Conservation (phyloP, 2,888 invertebrate species). For the Eurytoma californica region DNA sequence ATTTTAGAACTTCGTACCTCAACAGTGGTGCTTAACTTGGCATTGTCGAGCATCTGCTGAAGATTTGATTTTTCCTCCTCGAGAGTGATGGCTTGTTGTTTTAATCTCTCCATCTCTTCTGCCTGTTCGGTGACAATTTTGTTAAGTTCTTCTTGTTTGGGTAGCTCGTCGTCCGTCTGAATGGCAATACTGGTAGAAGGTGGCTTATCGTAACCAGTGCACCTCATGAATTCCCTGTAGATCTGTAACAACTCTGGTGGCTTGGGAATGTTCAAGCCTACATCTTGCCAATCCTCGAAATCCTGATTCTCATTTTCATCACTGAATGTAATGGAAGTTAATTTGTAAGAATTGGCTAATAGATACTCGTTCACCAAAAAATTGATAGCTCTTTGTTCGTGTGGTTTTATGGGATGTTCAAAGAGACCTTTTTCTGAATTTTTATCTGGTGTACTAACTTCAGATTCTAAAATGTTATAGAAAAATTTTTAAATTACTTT, state of each 20-base stretch:
- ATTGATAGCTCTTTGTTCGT: conserved; percentile 89
- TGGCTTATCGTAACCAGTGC: conserved; percentile 75
- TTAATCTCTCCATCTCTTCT: conserved; percentile 77
- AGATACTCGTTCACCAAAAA: conserved; percentile 92
- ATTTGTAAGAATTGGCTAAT: conserved; percentile 85
- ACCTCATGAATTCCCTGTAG: conserved; percentile 78
- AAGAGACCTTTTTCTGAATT: conserved; percentile 71
- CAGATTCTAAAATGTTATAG: conserved; percentile 62
- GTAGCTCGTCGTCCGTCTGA: conserved; percentile 65
- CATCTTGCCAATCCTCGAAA: conserved; percentile 95
- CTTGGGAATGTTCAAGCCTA: conserved; percentile 89
- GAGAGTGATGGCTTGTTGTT: conserved; percentile 77
- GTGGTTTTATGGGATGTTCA: conserved; percentile 82
- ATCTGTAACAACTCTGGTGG: conserved; percentile 85
- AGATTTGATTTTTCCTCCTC: conserved; percentile 79
- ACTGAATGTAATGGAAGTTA: conserved; percentile 92
- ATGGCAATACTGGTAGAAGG: conserved; percentile 75
- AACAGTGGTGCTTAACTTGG: conserved; percentile 57
- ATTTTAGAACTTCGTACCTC: conserved; percentile 56
- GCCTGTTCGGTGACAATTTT: conserved; percentile 60
- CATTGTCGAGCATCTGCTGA: conserved; percentile 73
- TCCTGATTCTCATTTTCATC: conserved; percentile 95
- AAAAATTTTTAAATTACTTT: not conserved
- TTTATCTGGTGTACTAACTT: conserved; percentile 76
- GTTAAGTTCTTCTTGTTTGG: conserved; percentile 61